Evolutionary conservation across 2,797 vertebrate genomes (phyloP).

Genomic region (Strix occidentalis): DNA sequence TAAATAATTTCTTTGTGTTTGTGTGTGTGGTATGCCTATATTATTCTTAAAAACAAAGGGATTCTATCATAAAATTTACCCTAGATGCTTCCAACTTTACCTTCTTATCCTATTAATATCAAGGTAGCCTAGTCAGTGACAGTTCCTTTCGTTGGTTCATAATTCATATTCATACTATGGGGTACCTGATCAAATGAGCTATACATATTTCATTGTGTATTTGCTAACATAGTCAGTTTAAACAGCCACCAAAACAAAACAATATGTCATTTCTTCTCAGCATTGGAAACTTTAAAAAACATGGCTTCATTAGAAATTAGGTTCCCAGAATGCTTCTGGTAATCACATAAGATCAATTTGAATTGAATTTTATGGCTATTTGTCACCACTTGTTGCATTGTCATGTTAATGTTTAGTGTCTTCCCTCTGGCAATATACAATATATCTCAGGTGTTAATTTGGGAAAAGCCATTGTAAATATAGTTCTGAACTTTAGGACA

Average conservation of each 20-base stretch:
- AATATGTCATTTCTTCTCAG: neutral
- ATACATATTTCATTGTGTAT: slow-evolving; percentile 7
- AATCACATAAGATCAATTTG: neutral
- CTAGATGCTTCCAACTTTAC: neutral
- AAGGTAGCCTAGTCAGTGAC: slow-evolving; percentile 5
- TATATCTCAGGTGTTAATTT: neutral
- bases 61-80: neutral
- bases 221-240: slow-evolving; percentile 30
- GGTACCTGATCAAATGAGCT: slow-evolving; percentile 10
- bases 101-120: slow-evolving; percentile 27
- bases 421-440: neutral
- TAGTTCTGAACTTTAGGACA: neutral
- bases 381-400: neutral
- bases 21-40: neutral
- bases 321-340: neutral
- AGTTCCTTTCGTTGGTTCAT: slow-evolving; percentile 33
- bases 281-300: neutral
- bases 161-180: slow-evolving; percentile 8
- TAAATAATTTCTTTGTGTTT: neutral
- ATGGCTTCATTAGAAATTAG: neutral
- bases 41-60: neutral
- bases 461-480: neutral
- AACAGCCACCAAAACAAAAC: slow-evolving; percentile 17
- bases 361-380: neutral
- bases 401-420: neutral